Base-by-base conservation (phyloP, 2,888 invertebrate species). In the Phengaris arion region DNA sequence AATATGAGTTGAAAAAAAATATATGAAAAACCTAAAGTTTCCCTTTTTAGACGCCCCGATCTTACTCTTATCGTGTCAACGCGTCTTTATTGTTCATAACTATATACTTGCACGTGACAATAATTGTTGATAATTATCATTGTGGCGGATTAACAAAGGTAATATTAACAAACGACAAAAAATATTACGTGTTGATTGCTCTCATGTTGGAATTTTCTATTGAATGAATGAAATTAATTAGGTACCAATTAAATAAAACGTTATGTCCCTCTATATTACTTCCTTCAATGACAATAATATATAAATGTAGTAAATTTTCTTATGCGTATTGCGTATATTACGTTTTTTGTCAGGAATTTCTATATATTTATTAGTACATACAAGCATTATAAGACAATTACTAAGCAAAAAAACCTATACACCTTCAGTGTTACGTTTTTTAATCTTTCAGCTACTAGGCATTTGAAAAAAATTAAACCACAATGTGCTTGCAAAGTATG, bases 131-230 rank as follows among this genome's bases (percentile, higher is more conserved):
- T 59, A 10, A 59, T 59, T 59, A 59, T 59, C 59, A 59, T 22
- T 59, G 59, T 59, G 22, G 3, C 15, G 22, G 15, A 59, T 59
- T 59, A 15, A 59, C 59, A 59, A 59, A 22, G 59, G 59, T 59
- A 54, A 54, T 54, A 54, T 54, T 22, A 22, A 59, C 22, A 22
- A 9, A 59, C 22, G 59, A 59, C 22, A 59, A 59, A 59, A 59
- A 59, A 8, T 22, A 15, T 4, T 35, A 35, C 4, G 59, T 59
- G 59, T 15, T 22, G 59, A 59, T 59, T 59, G 59, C 9, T 59
- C 59, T 59, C 59, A 22, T 59, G 59, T 59, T 59, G 59, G 59
- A 59, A 59, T 59, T 59, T 59, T 22, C 59, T 59, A 59, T 59
- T 59, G 59, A 59, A 59, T 59, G 59, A 59, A 59, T 59, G 22